phyloP scores from a whole-genome alignment of 1,140 invertebrate species.

The Trichonephila clavipes region DNA sequence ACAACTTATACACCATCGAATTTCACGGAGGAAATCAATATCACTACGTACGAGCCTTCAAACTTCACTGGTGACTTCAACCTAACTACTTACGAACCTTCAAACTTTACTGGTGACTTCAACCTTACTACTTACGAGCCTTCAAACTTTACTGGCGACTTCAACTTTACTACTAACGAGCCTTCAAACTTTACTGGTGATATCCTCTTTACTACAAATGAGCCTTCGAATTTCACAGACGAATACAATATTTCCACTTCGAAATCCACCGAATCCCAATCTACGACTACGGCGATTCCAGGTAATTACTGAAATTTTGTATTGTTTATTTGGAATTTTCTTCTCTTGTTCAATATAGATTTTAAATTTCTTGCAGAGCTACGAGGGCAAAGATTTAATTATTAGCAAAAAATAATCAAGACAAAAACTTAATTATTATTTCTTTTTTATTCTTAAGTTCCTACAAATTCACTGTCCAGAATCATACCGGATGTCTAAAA shows the following conservation, averaged over 20 bases:
- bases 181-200: neutral
- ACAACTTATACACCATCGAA: neutral
- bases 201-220: neutral
- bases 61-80: neutral
- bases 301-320: neutral
- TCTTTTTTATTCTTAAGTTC: no score
- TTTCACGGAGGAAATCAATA: neutral
- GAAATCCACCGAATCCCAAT: neutral
- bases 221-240: neutral
- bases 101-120: neutral
- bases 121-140: neutral
- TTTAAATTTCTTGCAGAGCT: no score
- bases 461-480: no score
- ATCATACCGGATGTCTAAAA: no score
- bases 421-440: no score
- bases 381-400: no score
- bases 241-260: neutral
- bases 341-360: no score
- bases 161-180: neutral
- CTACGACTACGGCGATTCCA: conserved; percentile 5
- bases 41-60: neutral
- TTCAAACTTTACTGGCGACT: neutral
- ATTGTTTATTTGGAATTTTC: no score
- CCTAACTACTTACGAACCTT: neutral
- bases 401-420: no score